Base-by-base conservation (phyloP, 64 coral and sea anemone genomes). In the Catalaphyllia jardinei region DNA sequence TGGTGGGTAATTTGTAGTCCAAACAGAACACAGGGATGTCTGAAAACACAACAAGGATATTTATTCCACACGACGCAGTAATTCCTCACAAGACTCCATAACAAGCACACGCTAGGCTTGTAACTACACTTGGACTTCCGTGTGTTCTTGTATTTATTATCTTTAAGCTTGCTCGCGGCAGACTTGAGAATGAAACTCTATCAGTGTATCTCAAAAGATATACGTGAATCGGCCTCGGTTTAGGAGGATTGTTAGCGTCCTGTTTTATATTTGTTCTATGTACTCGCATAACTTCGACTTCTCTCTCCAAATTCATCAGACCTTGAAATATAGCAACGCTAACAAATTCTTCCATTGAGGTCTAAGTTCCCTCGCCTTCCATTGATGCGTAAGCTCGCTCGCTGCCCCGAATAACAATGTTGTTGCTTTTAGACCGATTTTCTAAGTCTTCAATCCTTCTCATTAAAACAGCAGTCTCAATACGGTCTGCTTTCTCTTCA, bases 141-240 rank as follows among this genome's bases (percentile, higher is more conserved):
- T 16, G 31, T 49, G 18, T 65, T 79, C 76, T 74, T 79, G 30
- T 79, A 89, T 65, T 18, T 65, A 5, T 65, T 65, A n/a, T 65
- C 62, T 17, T 65, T 65, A 17, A 65, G 62, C 18, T 65, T 65
- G 18, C 62, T 65, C 15, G 15, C 4, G 1, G 62, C 62, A 10
- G 62, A 19, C 62, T 65, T 65, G 8, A 65, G 62, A 65, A 65
- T 65, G 24, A 19, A 65, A 65, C 62, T 65, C 24, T 65, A 19
- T 65, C 62, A 19, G 62, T 65, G 24, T 65, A 19, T 19, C 62
- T 65, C 0, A 65, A 1, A 65, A 65, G 62, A 19, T 65, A 65
- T 16, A 65, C 17, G 22, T 65, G 62, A 22, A 65, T 65, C 0
- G 62, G 62, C 15, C 22, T 65, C 62, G 22, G 62, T 19, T 65